Base-by-base conservation (phyloP, 64 coral and sea anemone genomes). In the Actinia equina region DNA sequence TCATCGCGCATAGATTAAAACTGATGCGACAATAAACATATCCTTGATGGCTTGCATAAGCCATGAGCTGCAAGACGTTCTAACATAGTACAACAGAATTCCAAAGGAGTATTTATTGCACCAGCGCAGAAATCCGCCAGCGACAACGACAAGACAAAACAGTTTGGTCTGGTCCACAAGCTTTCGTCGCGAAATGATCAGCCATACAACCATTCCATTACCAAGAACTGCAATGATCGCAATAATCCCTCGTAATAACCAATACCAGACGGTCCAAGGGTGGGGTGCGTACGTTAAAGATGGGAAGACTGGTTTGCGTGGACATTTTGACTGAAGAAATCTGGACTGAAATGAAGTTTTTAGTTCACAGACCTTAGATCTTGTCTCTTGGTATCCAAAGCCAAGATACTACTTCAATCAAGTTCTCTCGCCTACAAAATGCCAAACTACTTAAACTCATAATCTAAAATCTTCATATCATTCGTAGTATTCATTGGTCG, bases 1-100 rank as follows among this genome's bases (percentile, higher is more conserved):
- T 90, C 82, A 90, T 90, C 37, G 70, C 82, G 61, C 83, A 90
- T 11, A 90, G 9, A 77, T 71, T 90, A 19, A 71, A 70, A 90
- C 70, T 1, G 89, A 90, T 1, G 43, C 49, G 18, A 90, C 61
- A 7, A 83, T 43, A 49, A 90, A 90, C 23, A 85, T 10, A 44
- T 90, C 84, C 41, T 84, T 84, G 3, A 90, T 77, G 43, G 84
- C 44, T 49, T 85, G 55, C 49, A 59, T 70, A 60, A 57, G 83
- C 18, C 64, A 59, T 7, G 58, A 84, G 13, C 84, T 51, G 49
- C 89, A 90, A 7, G 25, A 37, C 5, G 13, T 15, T 43, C 76
- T 49, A 82, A 69, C 16, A 77, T n/a, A 17, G 53, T 55, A 78
- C 89, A 90, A 5, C 57, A 23, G 19, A 90, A 59, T 22, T 76